phyloP scores from a whole-genome alignment of 2,888 invertebrate species.

The Bibio marci region DNA sequence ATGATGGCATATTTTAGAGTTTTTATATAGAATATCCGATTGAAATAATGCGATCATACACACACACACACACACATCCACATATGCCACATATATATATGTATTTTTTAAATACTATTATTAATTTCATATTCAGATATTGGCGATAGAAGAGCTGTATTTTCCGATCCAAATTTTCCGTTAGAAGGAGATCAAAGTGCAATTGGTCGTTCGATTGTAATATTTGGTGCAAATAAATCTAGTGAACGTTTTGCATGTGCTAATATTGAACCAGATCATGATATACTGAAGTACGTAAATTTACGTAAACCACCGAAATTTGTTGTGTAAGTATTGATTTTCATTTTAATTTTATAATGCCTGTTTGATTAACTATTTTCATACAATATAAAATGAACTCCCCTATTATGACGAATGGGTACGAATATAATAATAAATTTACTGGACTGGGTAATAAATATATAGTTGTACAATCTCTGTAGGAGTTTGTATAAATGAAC shows the following conservation, averaged over 20 bases:
- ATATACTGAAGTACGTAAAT: slow-evolving; percentile 78
- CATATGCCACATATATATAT: background rate
- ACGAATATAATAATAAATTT: slow-evolving; percentile 7
- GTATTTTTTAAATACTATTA: background rate
- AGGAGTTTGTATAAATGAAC: too few species aligned
- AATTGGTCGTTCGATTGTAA: slow-evolving; percentile 69
- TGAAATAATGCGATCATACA: too few species aligned
- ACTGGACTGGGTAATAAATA: too few species aligned
- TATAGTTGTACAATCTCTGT: too few species aligned
- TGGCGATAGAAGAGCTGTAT: slow-evolving; percentile 57
- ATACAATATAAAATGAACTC: background rate
- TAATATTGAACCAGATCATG: slow-evolving; percentile 78
- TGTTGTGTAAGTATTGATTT: slow-evolving; percentile 49
- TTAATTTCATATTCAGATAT: slow-evolving; percentile 34
- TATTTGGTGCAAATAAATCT: slow-evolving; percentile 57
- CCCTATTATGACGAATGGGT: background rate
- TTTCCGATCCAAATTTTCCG: slow-evolving; percentile 76
- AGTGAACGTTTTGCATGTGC: slow-evolving; percentile 70
- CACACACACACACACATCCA: too few species aligned
- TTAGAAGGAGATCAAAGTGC: slow-evolving; percentile 61
- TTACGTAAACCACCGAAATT: slow-evolving; percentile 76
- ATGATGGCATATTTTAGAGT: too few species aligned
- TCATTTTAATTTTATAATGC: slow-evolving; percentile 10
- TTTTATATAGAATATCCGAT: too few species aligned
- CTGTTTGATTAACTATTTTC: too few species aligned